Base-by-base conservation (phyloP, 2,888 invertebrate species). In the Kuschelorhynchus macadamiae region DNA sequence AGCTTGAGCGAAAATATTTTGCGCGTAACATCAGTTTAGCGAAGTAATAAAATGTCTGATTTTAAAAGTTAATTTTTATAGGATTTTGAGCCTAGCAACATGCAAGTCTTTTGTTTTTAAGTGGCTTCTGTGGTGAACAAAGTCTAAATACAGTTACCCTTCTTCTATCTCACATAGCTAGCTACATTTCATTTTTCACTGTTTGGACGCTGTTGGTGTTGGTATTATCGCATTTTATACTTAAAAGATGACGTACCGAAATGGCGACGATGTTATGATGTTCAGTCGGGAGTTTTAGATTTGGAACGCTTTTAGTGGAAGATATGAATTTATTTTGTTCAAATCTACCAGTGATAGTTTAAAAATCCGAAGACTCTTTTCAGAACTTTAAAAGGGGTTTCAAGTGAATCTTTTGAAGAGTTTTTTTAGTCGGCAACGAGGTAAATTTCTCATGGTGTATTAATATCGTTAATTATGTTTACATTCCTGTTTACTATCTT, bases 231-330 rank as follows among this genome's bases (percentile, higher is more conserved):
- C n/a, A n/a, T n/a, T n/a, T n/a, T n/a, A n/a, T n/a, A n/a, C n/a
- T n/a, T n/a, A n/a, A n/a, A n/a, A n/a, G n/a, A 57, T 57, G 59
- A 59, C 59, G 49, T 59, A 59, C 36, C 18, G 59, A 47, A 21
- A 59, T 59, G 59, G 59, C 59, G 59, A 59, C 47, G 33, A 59
- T 59, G 59, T 59, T 59, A 59, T 59, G 59, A 49, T 59, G 33
- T 39, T 18, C 21, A 36, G 21, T 21, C 25, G 18, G 16, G 20
- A 46, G 47, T 49, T 39, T 18, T 32, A 17, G 17, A 14, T 57
- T 44, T 9, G 4, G 5, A 30, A 25, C 20, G 14, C 21, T 59
- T 59, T 39, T 36, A 47, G 17, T 49, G 21, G 39, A 20, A 57
- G 46, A 16, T 49, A 47, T 59, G 39, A 36, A 11, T 39, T 33